Base-by-base conservation (phyloP, 2,797 vertebrate genomes). In the Monodelphis domestica region DNA sequence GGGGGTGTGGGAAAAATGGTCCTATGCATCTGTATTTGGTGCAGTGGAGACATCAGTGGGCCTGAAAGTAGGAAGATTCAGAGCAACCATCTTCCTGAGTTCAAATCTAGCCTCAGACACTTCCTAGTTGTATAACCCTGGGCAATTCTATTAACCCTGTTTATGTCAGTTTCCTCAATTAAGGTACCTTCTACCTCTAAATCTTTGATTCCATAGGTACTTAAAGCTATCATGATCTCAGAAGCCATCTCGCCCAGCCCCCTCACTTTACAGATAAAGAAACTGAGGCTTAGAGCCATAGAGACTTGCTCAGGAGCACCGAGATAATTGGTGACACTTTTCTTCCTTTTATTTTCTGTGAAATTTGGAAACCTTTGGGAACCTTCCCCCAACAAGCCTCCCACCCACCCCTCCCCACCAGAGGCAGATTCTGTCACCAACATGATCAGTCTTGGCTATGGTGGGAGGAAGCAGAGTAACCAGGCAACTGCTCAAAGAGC, bases 281-380 rank as follows among this genome's bases (percentile, higher is more conserved):
- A 84, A 84, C 70, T 84, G 38, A 84, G 70, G 38, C 24, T 10
- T n/a, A n/a, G n/a, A 56, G 55, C 63, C 90, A 78, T 50, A 11
- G 3, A 30, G n/a, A 50, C 0, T 0, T 0, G 33, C 53, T 50
- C 10, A 0, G 2, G 0, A 2, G 0, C 0, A 17, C 84, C 38
- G 30, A 5, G 3, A 28, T 70, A 28, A 12, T 21, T 7, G 0
- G 53, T 4, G 2, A 4, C 15, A 53, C 92, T 9, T 0, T 38
- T 14, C 29, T 38, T 51, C 30, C 88, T 45, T 50, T 33, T 63
- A 15, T n/a, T 38, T 53, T 38, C 33, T 45, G 0, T 1, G 54
- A 59, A 50, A 9, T 87, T 89, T 0, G 0, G 17, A 5, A 7
- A 0, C 26, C 50, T 14, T 28, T 12, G 0, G 53, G 33, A 38